Percentiles rank a stretch among this genome's conserved stretches.
Conservation (phyloP, 1,140 invertebrate genomes). For the Saccostrea cuccullata region DNA sequence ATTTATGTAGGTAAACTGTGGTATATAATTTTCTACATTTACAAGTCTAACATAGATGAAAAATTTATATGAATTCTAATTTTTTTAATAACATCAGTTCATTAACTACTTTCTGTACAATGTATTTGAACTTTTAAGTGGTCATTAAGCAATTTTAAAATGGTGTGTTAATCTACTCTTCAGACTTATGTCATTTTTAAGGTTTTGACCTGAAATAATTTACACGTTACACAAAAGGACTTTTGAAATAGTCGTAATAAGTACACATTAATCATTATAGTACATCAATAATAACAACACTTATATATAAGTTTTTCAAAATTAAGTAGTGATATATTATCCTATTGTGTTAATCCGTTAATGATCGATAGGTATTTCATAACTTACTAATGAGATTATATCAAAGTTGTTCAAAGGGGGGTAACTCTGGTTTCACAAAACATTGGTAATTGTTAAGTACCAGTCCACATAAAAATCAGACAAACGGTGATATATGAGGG, state of each 20-base stretch:
- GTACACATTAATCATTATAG: not conserved
- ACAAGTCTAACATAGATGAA: too few relatives aligned
- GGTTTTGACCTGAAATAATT: not conserved
- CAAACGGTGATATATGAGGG: too few relatives aligned
- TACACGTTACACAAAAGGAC: not conserved
- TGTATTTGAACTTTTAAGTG: too few relatives aligned
- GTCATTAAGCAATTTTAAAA: not conserved
- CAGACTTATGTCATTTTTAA: not conserved
- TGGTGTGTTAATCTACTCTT: not conserved
- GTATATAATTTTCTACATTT: too few relatives aligned
- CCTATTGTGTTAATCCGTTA: conserved; percentile 13
- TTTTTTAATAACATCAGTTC: too few relatives aligned
- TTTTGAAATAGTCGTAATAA: not conserved
- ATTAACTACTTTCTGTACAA: too few relatives aligned
- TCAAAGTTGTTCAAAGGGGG: not conserved
- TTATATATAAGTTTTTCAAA: not conserved
- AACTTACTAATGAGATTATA: not conserved
- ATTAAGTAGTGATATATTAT: not conserved
- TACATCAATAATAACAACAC: too few relatives aligned
- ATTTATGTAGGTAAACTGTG: too few relatives aligned
- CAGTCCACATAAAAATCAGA: too few relatives aligned
- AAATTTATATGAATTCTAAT: too few relatives aligned
- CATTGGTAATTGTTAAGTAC: not conserved
- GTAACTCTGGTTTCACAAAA: not conserved
- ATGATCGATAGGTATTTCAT: not conserved